These are phyloP conservation scores for Gambusia yucatana DNA, from an alignment of 2,797 vertebrate species.

Conservation along the genomic window DNA sequence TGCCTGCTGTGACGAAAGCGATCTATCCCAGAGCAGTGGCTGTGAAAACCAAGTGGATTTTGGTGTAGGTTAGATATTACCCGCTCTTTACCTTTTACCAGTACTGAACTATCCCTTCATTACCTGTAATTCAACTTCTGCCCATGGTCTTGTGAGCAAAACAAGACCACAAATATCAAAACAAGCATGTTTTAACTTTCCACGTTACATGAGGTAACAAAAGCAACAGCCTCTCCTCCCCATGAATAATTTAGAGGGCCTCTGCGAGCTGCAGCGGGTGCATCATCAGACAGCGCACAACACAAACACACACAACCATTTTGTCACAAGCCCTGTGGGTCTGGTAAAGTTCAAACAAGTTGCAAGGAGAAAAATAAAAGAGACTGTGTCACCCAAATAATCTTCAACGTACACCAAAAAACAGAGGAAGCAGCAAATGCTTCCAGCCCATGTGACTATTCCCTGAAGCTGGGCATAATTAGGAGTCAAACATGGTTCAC, in stretches of 20 bases:
- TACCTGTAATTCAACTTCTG: constrained; percentile 53
- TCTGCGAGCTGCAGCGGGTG: constrained; percentile 68
- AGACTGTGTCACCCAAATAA: constrained; percentile 67
- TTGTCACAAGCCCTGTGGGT: constrained; percentile 82
- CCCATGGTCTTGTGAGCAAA: constrained; percentile 56
- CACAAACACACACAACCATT: constrained; percentile 81
- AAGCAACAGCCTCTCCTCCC: constrained; percentile 80
- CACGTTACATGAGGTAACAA: constrained; percentile 74
- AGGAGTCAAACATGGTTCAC: constrained; percentile 90
- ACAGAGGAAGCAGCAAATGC: constrained; percentile 59
- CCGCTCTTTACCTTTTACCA: neutral
- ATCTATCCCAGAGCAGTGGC: neutral
- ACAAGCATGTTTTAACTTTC: constrained; percentile 76
- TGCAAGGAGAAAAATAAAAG: constrained; percentile 45
- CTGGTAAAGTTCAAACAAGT: constrained; percentile 86
- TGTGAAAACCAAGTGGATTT: neutral
- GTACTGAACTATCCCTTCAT: constrained; percentile 6
- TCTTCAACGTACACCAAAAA: constrained; percentile 60
- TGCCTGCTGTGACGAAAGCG: neutral
- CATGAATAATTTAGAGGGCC: constrained; percentile 82
- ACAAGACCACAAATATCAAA: constrained; percentile 69
- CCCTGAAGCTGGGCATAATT: constrained; percentile 91
- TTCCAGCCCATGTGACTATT: constrained; percentile 84
- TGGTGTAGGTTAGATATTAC: neutral
- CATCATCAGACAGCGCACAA: constrained; percentile 71